phyloP scores from a whole-genome alignment of 1,140 invertebrate genomes.

The Neuroterus valhalla region DNA sequence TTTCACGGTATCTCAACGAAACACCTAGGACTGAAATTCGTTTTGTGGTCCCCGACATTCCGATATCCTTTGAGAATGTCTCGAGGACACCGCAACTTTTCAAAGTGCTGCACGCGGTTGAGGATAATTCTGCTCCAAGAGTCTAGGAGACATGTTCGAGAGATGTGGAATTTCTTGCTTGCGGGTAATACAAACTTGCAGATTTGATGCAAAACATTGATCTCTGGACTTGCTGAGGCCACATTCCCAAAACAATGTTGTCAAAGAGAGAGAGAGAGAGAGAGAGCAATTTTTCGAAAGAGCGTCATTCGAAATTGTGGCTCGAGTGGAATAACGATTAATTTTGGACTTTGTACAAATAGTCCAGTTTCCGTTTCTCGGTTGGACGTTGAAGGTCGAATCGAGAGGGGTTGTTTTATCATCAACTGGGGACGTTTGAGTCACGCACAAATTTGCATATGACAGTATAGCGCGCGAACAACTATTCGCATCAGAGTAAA shows the following conservation, averaged over 20 bases:
- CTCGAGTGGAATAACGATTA: neutral
- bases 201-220: neutral
- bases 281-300: no score
- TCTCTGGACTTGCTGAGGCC: neutral
- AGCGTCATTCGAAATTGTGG: neutral
- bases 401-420: slow-evolving; percentile 21
- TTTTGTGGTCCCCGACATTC: slow-evolving; percentile 16
- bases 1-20: slow-evolving; percentile 6
- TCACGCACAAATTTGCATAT: slow-evolving; percentile 60
- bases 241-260: neutral
- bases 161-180: neutral
- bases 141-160: neutral
- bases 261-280: neutral
- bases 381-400: slow-evolving; percentile 11
- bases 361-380: slow-evolving; percentile 46
- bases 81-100: slow-evolving; percentile 12
- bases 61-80: slow-evolving; percentile 17
- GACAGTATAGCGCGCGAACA: slow-evolving; percentile 50
- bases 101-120: slow-evolving; percentile 7
- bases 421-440: slow-evolving; percentile 27
- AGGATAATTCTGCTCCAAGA: slow-evolving; percentile 6
- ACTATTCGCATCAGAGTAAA: slow-evolving; percentile 45
- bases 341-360: neutral
- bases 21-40: slow-evolving; percentile 16
- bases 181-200: neutral